phyloP scores from a whole-genome alignment of 2,113 vertebrate species.

The Acanthisitta chloris region DNA sequence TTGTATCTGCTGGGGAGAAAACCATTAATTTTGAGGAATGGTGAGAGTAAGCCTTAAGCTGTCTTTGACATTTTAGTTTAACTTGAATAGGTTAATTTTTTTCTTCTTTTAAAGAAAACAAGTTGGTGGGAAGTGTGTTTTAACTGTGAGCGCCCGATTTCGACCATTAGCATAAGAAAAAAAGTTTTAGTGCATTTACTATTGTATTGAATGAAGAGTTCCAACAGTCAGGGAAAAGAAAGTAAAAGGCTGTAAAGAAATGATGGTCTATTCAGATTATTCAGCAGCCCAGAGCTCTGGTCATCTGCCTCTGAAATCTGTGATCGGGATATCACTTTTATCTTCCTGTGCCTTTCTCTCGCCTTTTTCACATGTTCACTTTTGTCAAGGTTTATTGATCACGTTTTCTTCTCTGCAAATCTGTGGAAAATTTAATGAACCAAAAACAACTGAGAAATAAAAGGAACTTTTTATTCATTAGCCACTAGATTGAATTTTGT shows the following conservation, averaged over 20 bases:
- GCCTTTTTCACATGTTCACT: constrained; percentile 80
- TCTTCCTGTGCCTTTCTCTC: constrained; percentile 82
- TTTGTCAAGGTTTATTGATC: constrained; percentile 87
- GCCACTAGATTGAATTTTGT: constrained; percentile 60
- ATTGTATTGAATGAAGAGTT: constrained; percentile 95
- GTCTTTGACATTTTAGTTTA: constrained; percentile 70
- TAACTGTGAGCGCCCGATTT: constrained; percentile 83
- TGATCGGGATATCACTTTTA: constrained; percentile 92
- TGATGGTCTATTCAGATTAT: constrained; percentile 91
- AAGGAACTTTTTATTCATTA: constrained; percentile 79
- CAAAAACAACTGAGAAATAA: constrained; percentile 80
- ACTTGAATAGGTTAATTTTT: constrained; percentile 67
- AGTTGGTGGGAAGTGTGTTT: constrained; percentile 80
- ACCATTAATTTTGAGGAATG: constrained; percentile 65
- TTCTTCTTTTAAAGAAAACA: constrained; percentile 57
- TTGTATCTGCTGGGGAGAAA: constrained; percentile 55
- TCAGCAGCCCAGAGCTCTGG: constrained; percentile 78
- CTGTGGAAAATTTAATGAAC: constrained; percentile 91
- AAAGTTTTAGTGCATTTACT: constrained; percentile 93
- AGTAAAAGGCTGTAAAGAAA: constrained; percentile 87
- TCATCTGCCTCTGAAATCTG: constrained; percentile 84
- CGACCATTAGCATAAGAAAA: constrained; percentile 96
- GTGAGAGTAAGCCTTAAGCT: constrained; percentile 58
- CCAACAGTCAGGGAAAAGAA: constrained; percentile 86
- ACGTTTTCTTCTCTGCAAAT: constrained; percentile 84